Evolutionary conservation across 2,797 vertebrate species (phyloP), one percentile per base, ranked within the genome.

Genomic region (Lepilemur septentrionalis): DNA sequence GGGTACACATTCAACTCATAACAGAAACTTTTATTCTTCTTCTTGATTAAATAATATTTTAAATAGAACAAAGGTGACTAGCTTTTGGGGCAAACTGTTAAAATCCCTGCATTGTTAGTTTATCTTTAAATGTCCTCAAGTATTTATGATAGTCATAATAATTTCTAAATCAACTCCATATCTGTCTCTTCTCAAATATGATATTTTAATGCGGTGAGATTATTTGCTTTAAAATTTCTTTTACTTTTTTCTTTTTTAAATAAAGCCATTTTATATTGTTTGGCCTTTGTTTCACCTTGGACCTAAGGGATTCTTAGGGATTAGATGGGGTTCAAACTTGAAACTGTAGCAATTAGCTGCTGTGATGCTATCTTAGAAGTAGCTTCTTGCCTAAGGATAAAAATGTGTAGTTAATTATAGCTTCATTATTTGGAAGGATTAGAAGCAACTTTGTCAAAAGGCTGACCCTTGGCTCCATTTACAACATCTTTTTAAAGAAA

Each of bases 391-490:
- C 20, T 70, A 52, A n/a, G 73, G 48, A 88, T 79, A 83, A 87
- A 93, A 85, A 81, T 23, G 8, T 89, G 20, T 85, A 91, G 52
- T 80, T 35, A 93, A 83, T 95, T 93, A 79, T 88, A 32, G 69
- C 61, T 79, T 95, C 22, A 91, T 93, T 91, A 76, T 96, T 75
- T 92, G 55, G 43, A 93, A 11, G 43, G 55, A 85, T 76, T 91
- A 88, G 46, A 93, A 93, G 46, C 22, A 83, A 50, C 23, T 57
- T 28, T 76, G 50, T 79, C 55, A 69, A 89, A 89, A 86, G 22
- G 17, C 41, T 89, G 48, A 63, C 20, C 23, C 38, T 76, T 79
- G 59, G 23, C 80, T 89, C 43, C 46, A 55, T 91, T 96, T 90
- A 41, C 12, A 91, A 50, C 32, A 91, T 79, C 23, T 90, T 82